These are phyloP conservation scores for Agonopterix heracliana DNA, from an alignment of 2,888 invertebrate species.

Conservation along the genomic window DNA sequence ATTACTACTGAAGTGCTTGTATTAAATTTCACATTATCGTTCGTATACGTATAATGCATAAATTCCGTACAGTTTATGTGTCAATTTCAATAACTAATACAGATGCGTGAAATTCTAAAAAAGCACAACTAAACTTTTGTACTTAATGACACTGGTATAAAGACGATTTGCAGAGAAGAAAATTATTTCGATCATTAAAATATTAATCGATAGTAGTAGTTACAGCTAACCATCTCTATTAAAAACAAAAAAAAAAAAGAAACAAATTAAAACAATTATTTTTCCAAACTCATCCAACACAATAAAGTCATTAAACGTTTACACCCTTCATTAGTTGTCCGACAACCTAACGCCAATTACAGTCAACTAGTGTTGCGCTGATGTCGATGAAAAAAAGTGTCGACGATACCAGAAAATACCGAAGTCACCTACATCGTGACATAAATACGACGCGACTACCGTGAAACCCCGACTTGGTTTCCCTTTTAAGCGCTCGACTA, in stretches of 20 bases:
- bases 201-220: too few species aligned
- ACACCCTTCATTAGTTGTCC: slow-evolving; percentile 16
- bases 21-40: too few species aligned
- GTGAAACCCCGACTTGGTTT: slow-evolving; percentile 64
- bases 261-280: slow-evolving; percentile 1
- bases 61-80: too few species aligned
- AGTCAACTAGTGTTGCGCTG: slow-evolving; percentile 47
- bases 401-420: slow-evolving; percentile 8
- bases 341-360: slow-evolving; percentile 1
- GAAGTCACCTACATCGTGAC: slow-evolving; percentile 29
- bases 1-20: too few species aligned
- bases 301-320: slow-evolving; percentile 23
- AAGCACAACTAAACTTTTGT: too few species aligned
- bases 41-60: too few species aligned
- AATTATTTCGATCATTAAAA: too few species aligned
- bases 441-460: slow-evolving; percentile 57
- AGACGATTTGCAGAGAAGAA: too few species aligned
- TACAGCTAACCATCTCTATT: too few species aligned
- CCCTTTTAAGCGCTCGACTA: slow-evolving; percentile 56
- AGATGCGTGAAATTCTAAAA: too few species aligned
- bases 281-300: slow-evolving; percentile 8
- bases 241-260: background rate
- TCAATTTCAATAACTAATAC: too few species aligned
- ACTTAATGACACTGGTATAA: too few species aligned
- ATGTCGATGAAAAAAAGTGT: slow-evolving; percentile 46